Conservation (phyloP, 2,797 vertebrate genomes). For the Oceanodroma leucorhoa region DNA sequence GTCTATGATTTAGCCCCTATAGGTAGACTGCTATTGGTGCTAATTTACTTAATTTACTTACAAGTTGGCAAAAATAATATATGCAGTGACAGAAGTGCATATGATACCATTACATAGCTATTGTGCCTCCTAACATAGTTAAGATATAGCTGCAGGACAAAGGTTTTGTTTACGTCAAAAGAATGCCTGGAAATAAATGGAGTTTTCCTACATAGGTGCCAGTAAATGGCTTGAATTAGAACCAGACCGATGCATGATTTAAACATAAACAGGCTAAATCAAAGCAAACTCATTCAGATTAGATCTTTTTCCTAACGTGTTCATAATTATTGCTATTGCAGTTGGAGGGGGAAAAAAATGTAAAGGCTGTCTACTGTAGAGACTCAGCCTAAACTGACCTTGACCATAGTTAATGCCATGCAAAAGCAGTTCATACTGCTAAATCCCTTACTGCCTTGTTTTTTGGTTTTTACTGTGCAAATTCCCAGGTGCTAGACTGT, state of each 20-base stretch:
- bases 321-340: slow-evolving; percentile 35
- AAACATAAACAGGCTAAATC: slow-evolving; percentile 36
- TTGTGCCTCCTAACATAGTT: slow-evolving; percentile 2
- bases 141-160: slow-evolving; percentile 16
- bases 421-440: neutral
- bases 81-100: neutral
- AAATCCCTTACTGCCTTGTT: neutral
- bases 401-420: neutral
- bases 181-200: neutral
- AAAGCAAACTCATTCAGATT: neutral
- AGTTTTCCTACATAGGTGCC: neutral
- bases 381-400: neutral
- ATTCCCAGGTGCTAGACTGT: neutral
- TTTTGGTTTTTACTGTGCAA: neutral
- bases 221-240: slow-evolving; percentile 40
- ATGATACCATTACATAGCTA: neutral
- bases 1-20: neutral
- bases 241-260: neutral
- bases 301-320: slow-evolving; percentile 23
- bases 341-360: neutral
- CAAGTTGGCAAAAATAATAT: slow-evolving; percentile 11
- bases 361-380: neutral
- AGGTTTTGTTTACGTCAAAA: slow-evolving; percentile 18
- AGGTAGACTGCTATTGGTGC: neutral
- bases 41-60: slow-evolving; percentile 49